Evolutionary conservation across 2,113 vertebrate genomes (phyloP).

Genomic region (Gallinago undulata): DNA sequence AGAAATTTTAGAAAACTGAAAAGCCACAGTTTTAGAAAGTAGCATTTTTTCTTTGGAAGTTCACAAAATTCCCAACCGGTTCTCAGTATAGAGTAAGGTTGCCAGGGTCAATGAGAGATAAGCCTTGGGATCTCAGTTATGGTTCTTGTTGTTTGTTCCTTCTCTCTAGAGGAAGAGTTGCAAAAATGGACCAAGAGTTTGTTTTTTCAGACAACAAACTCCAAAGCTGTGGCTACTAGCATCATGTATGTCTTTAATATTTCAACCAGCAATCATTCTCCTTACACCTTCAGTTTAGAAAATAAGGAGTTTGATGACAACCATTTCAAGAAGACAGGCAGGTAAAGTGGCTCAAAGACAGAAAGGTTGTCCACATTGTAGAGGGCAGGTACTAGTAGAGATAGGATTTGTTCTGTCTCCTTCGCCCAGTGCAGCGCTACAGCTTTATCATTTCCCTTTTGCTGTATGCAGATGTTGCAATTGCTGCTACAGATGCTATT

Average conservation of each 20-base stretch:
- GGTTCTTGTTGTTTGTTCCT: not conserved
- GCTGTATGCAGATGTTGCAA: not conserved
- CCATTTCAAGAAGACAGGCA: not conserved
- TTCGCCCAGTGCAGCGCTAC: fast-evolving
- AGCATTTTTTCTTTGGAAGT: not conserved
- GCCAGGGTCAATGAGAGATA: not conserved
- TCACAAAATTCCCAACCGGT: not conserved
- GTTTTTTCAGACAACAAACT: not conserved
- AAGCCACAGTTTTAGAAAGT: not conserved
- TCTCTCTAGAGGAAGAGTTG: not conserved
- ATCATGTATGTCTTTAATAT: not conserved
- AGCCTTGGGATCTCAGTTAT: not conserved
- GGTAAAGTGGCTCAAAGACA: not conserved
- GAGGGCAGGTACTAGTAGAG: fast-evolving
- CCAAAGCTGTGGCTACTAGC: not conserved
- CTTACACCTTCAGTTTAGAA: not conserved
- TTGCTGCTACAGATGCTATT: not conserved
- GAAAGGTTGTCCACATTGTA: not conserved
- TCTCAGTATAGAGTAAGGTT: not conserved
- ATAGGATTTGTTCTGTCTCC: not conserved
- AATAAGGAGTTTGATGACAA: not conserved
- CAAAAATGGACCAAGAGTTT: not conserved
- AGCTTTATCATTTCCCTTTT: not conserved
- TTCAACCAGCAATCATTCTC: not conserved
- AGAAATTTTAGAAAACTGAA: not conserved